Percentiles rank a stretch among this genome's conserved stretches.
Conservation (phyloP, 2,888 invertebrate genomes). For the Aricia artaxerxes region DNA sequence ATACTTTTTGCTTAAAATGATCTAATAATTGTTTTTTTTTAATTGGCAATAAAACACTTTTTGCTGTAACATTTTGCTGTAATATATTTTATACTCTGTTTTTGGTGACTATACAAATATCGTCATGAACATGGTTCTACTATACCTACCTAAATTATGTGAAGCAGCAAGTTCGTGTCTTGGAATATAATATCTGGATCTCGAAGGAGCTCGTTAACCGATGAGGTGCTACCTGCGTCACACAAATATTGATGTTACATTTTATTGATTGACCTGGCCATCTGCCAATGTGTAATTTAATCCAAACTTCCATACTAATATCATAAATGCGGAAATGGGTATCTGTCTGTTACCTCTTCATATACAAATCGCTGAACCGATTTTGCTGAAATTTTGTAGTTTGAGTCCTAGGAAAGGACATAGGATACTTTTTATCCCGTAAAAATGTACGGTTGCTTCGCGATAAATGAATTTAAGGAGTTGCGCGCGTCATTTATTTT, state of each 20-base stretch:
- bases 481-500: too few species aligned
- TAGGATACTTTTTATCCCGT: too few species aligned
- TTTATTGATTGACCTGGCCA: slow-evolving; percentile 54
- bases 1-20: neutral
- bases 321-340: too few species aligned
- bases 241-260: slow-evolving; percentile 66
- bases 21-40: neutral
- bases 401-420: too few species aligned
- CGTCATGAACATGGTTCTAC: neutral
- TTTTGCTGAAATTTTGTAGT: too few species aligned
- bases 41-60: neutral
- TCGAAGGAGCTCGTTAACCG: slow-evolving; percentile 63
- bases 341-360: too few species aligned
- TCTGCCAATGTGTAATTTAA: too few species aligned
- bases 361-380: too few species aligned
- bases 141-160: neutral
- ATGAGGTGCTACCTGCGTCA: slow-evolving; percentile 57
- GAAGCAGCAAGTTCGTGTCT: neutral
- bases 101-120: neutral
- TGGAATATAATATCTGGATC: slow-evolving; percentile 42
- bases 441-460: too few species aligned
- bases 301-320: too few species aligned
- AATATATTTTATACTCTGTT: too few species aligned
- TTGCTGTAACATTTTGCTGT: neutral
- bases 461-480: too few species aligned